Conservation (phyloP, 1,140 invertebrate species). For the Phenacoccus solenopsis region DNA sequence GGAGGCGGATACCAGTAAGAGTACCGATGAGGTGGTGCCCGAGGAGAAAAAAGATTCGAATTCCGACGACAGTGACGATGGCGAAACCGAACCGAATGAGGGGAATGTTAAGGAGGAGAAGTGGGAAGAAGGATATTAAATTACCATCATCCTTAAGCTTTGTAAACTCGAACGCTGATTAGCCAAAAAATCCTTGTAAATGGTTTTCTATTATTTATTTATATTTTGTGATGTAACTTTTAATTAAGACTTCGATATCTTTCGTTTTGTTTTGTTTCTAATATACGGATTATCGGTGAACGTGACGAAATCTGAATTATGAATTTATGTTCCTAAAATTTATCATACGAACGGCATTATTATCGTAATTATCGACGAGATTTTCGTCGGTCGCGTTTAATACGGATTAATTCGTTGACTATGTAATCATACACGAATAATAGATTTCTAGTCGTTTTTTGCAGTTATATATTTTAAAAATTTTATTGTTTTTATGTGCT, state of each 20-base stretch:
- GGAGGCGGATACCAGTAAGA: background rate
- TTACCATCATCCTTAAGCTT: background rate
- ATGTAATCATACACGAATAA: background rate
- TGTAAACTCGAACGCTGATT: background rate
- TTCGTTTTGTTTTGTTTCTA: background rate
- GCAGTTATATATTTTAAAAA: background rate
- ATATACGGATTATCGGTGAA: background rate
- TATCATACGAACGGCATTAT: background rate
- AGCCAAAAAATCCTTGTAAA: background rate
- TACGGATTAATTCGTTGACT: background rate
- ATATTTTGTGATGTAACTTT: background rate
- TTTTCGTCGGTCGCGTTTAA: background rate
- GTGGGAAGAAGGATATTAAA: background rate
- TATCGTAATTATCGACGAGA: background rate
- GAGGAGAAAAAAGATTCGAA: background rate
- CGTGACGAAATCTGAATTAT: background rate
- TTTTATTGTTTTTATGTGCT: background rate
- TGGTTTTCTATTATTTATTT: no score
- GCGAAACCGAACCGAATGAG: background rate
- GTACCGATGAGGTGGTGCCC: background rate
- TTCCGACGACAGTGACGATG: constrained; percentile 2
- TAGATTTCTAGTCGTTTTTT: constrained; percentile 15
- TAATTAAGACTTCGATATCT: background rate
- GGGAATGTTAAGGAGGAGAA: background rate
- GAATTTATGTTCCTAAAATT: background rate